These are phyloP conservation scores for Chironex yamaguchii DNA, from an alignment of 30 jellyfish, hydroid and myxozoan genomes.

Conservation along the genomic window DNA sequence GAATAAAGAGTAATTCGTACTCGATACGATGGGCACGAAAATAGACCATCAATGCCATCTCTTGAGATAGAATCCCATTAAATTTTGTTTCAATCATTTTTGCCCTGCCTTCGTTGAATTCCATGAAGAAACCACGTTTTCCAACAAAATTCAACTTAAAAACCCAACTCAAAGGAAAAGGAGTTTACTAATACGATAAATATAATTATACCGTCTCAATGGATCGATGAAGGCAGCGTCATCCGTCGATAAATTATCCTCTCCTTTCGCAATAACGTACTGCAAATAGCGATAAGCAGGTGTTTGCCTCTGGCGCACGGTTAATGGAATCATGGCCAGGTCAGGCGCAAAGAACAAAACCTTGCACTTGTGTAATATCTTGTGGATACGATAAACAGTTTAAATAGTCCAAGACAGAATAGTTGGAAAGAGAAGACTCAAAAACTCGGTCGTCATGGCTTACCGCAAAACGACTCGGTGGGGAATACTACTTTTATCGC, in stretches of 20 bases:
- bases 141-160: not conserved
- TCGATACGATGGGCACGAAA: not conserved
- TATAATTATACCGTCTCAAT: not conserved
- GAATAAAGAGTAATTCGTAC: too few relatives aligned
- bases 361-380: too few relatives aligned
- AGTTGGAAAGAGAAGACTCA: too few relatives aligned
- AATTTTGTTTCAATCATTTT: too few relatives aligned
- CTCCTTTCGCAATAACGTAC: not conserved
- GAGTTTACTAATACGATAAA: too few relatives aligned
- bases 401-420: too few relatives aligned
- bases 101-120: not conserved
- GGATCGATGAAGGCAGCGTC: not conserved
- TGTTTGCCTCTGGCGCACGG: slow-evolving; percentile 57
- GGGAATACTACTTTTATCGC: not conserved
- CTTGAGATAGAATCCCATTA: not conserved
- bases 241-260: not conserved
- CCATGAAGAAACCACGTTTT: not conserved
- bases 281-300: slow-evolving; percentile 47
- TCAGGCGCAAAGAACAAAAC: too few relatives aligned
- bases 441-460: not conserved
- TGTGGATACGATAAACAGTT: too few relatives aligned
- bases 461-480: not conserved
- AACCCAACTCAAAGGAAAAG: too few relatives aligned
- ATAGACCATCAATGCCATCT: not conserved
- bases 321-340: slow-evolving; percentile 54